Evolutionary conservation across 2,888 invertebrate species (phyloP), one percentile per base, ranked within the genome.

Genomic region (Drosophila prolongata): DNA sequence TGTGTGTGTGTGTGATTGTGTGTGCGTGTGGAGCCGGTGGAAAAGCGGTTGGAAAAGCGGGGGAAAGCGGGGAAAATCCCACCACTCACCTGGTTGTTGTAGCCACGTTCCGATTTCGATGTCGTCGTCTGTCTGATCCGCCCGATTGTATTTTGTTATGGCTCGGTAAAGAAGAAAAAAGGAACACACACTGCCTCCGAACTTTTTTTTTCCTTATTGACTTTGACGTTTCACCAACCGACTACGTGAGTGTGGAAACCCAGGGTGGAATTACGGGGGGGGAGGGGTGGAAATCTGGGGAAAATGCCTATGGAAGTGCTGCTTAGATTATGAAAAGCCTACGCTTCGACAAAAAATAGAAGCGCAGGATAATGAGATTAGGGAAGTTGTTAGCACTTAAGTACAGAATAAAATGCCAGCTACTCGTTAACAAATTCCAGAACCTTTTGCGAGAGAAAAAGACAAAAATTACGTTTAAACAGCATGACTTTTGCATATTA

Each of bases 1-100:
- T 65, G 44, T 70, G 49, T 10, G 56, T 52, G 52, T n/a, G 46
- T 49, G n/a, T n/a, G n/a, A n/a, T n/a, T 69, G 57, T 65, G 44
- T 70, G 49, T 10, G 56, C 50, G 52, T n/a, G 46, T 49, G n/a
- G 42, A 13, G 37, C 24, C 6, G 37, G 37, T 34, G 30, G 19
- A n/a, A 37, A 44, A 14, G 30, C 30, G 11, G 40, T 6, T 11
- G 11, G 14, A 13, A 24, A 30, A 3, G 16, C 13, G 47, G 16
- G 16, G 30, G 30, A 30, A 10, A 9, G 27, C 34, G 40, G 27
- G 50, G 54, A 50, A 71, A 76, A 69, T 35, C 69, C 77, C 80
- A 77, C 76, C 79, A 77, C 87, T 82, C 87, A 82, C 88, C 88
- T 87, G 82, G 56, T 71, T 75, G 81, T 69, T 79, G 66, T 69